phyloP scores from a whole-genome alignment of 2,113 vertebrate genomes.

The Cromileptes altivelis region DNA sequence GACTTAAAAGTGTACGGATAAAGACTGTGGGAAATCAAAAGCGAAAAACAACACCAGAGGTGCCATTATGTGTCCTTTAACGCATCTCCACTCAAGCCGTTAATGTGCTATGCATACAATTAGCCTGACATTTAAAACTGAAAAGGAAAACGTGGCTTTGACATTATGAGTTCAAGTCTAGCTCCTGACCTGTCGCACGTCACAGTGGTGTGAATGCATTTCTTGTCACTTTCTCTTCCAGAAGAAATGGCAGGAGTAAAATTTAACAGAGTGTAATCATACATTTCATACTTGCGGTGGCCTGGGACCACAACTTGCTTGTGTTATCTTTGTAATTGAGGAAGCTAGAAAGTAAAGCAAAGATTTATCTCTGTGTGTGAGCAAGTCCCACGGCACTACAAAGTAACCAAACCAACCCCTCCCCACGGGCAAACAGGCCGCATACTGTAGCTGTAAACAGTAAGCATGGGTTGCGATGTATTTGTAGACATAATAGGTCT shows the following conservation, averaged over 20 bases:
- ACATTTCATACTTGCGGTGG: slow-evolving; percentile 39
- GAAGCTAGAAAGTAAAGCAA: slow-evolving; percentile 77
- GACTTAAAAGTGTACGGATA: slow-evolving; percentile 9
- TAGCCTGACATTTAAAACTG: slow-evolving; percentile 48
- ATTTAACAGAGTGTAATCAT: slow-evolving; percentile 15
- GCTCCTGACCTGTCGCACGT: neutral
- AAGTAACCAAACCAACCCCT: slow-evolving; percentile 27
- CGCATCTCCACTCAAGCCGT: neutral
- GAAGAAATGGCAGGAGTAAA: slow-evolving; percentile 36
- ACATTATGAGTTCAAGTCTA: neutral
- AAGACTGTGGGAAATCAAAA: slow-evolving; percentile 23
- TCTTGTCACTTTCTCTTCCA: neutral
- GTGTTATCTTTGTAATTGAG: slow-evolving; percentile 79
- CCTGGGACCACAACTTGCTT: slow-evolving; percentile 47
- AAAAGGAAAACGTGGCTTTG: neutral
- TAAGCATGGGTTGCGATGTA: slow-evolving; percentile 19
- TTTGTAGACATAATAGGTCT: slow-evolving; percentile 26
- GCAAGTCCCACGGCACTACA: slow-evolving; percentile 65
- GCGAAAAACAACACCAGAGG: neutral
- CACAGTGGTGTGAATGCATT: neutral
- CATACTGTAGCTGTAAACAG: slow-evolving; percentile 32
- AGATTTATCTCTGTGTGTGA: slow-evolving; percentile 65
- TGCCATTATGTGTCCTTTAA: slow-evolving; percentile 15
- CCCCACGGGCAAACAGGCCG: neutral
- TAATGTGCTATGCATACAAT: neutral